Base-by-base conservation (phyloP, 1,140 invertebrate genomes). In the Lethrus apterus region DNA sequence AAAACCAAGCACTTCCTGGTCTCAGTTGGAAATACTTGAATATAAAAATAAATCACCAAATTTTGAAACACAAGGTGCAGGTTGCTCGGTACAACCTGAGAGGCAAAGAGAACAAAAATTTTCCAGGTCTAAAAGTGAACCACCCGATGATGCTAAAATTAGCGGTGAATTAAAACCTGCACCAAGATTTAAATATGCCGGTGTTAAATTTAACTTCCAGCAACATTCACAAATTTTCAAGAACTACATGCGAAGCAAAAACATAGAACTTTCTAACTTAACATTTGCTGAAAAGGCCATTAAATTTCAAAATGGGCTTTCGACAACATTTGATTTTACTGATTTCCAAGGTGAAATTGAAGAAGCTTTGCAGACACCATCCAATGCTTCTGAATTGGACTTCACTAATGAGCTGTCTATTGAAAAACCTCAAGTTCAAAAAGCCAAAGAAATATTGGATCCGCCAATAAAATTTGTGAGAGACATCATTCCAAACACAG, bases 221-320 rank as follows among this genome's bases (percentile, higher is more conserved):
- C 78, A 80, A 62, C 79, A 80, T 63, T 78, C 78, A 23, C 77
- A 80, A 58, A 80, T 80, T 57, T 76, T 78, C 44, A 78, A 74
- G 55, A 81, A 80, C 65, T 81, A 81, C 56, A 80, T 81, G 78
- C 79, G 79, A 60, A 80, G 77, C 62, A 81, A 81, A 64, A 81
- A 81, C 57, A 69, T 81, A 52, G 71, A 79, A 60, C 72, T 80
- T 57, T 66, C 77, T 52, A 74, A 79, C 60, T 73, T 78, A 46
- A 73, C 77, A 52, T 71, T 79, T 47, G 70, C 77, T 8, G 77
- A 78, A 15, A 79, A 79, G 50, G 69, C 68, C 42, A 70, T 72
- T 31, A 56, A 54, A 20, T 51, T 58, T 18, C 52, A 58, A 21
- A 46, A 56, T 15, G 26, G 48, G 57, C 41, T 54, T 52, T 46